phyloP scores from a whole-genome alignment of 1,140 invertebrate species.

The Babylonia areolata region DNA sequence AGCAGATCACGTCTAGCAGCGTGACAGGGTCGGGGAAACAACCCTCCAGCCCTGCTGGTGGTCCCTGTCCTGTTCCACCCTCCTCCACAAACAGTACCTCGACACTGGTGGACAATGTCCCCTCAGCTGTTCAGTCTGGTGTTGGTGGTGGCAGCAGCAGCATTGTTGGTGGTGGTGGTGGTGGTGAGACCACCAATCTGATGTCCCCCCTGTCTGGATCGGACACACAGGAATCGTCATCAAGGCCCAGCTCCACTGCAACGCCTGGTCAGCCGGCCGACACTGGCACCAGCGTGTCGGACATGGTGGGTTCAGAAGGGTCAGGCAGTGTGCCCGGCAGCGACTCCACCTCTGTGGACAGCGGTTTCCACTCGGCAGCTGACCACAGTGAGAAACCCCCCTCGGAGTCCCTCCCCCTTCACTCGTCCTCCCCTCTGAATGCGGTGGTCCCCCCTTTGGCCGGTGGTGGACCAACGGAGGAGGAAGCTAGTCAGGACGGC shows the following conservation, averaged over 20 bases:
- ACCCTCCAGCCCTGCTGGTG: constrained; percentile 40
- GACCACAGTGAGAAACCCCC: constrained; percentile 48
- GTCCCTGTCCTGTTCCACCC: constrained; percentile 1
- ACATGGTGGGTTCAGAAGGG: constrained; percentile 45
- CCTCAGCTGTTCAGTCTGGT: no score
- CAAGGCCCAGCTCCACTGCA: constrained; percentile 47
- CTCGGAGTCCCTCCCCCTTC: constrained; percentile 38
- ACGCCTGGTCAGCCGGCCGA: constrained; percentile 50
- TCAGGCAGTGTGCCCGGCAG: constrained; percentile 45
- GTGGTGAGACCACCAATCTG: constrained; percentile 13
- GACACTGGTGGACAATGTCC: neutral
- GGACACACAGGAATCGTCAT: constrained; percentile 46
- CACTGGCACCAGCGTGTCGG: constrained; percentile 1
- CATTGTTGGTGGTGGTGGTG: neutral
- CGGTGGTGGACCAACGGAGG: constrained; percentile 22
- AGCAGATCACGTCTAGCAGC: constrained; percentile 56
- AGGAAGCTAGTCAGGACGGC: constrained; percentile 42
- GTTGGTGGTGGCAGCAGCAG: neutral
- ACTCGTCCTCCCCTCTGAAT: constrained; percentile 27
- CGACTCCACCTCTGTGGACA: constrained; percentile 50
- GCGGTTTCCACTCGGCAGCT: constrained; percentile 48
- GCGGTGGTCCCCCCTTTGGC: neutral
- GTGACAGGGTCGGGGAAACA: constrained; percentile 40
- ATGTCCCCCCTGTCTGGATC: constrained; percentile 46
- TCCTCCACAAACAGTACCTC: neutral